A percentile compares a stretch with the other conserved stretches of the same genome.
Conservation (phyloP, 2,888 invertebrate genomes). For the Caenorhabditis sp. region DNA sequence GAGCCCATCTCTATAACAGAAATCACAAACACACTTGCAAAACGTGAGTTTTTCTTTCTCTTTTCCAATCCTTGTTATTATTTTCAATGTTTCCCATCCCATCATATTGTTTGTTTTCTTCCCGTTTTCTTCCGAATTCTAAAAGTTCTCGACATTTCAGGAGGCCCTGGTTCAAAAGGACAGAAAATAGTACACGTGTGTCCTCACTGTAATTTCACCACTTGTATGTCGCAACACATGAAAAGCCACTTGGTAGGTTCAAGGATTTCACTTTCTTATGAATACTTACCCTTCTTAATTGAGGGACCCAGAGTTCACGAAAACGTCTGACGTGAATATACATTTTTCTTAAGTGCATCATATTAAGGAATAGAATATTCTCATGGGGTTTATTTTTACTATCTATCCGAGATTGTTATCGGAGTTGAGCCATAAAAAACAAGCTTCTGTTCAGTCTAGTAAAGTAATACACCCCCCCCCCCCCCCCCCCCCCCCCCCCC, state of each 20-base stretch:
- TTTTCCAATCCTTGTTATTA: not conserved
- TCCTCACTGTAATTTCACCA: conserved; percentile 83
- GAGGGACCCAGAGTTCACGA: not conserved
- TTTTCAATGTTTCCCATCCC: not conserved
- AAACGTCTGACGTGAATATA: conserved; percentile 36
- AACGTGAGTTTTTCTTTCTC: conserved; percentile 43
- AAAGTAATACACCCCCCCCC: conserved; percentile 13
- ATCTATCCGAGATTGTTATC: conserved; percentile 9
- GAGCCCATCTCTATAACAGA: conserved; percentile 49
- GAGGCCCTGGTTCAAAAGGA: conserved; percentile 56
- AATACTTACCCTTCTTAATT: not conserved
- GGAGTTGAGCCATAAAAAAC: conserved; percentile 10
- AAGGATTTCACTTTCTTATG: conserved; percentile 30
- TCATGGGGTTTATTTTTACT: conserved; percentile 18
- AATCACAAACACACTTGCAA: conserved; percentile 50
- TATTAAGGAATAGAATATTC: conserved; percentile 23
- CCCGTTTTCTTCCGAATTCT: not conserved
- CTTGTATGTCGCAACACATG: conserved; percentile 83
- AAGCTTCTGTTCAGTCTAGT: conserved; percentile 4
- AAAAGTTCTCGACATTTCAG: conserved; percentile 8
- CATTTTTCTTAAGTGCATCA: conserved; percentile 38
- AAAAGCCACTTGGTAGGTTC: conserved; percentile 82
- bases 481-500: too few species aligned
- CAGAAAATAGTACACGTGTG: conserved; percentile 77
- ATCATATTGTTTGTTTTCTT: conserved; percentile 9